phyloP scores from a whole-genome alignment of 2,113 vertebrate species.

The Helogale parvula region DNA sequence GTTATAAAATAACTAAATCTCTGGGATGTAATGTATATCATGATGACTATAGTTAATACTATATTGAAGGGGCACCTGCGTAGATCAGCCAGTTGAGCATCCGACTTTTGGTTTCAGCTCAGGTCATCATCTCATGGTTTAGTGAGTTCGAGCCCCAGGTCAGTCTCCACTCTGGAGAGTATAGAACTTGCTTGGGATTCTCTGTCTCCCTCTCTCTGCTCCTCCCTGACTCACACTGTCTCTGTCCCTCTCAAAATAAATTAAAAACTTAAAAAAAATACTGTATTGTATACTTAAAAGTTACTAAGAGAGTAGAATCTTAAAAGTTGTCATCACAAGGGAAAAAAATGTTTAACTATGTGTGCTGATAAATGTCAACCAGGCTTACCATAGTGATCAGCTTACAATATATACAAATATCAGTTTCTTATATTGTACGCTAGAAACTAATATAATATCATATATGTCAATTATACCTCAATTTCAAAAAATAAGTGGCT shows the following conservation, averaged over 20 bases:
- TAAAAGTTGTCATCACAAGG: neutral
- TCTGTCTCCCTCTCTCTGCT: too few relatives aligned
- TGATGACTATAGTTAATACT: neutral
- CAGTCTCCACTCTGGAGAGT: too few relatives aligned
- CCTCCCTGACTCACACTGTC: too few relatives aligned
- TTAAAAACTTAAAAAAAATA: neutral
- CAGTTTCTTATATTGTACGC: neutral
- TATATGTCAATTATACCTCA: neutral
- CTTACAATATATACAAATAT: neutral
- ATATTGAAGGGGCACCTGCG: too few relatives aligned
- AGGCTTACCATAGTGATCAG: neutral
- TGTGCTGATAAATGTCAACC: neutral
- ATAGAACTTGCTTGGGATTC: too few relatives aligned
- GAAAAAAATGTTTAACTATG: neutral
- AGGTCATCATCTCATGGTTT: too few relatives aligned
- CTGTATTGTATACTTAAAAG: neutral
- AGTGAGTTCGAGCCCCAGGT: too few relatives aligned
- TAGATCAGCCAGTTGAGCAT: too few relatives aligned
- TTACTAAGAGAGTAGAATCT: neutral
- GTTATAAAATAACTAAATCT: neutral
- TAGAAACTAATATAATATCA: neutral
- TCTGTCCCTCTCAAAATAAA: too few relatives aligned
- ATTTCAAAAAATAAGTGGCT: neutral
- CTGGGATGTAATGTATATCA: neutral
- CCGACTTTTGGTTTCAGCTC: too few relatives aligned